Percentiles rank a stretch among this genome's conserved stretches.
These are phyloP conservation scores for Chaenocephalus aceratus DNA, from an alignment of 2,113 vertebrate species.

Conservation along the genomic window DNA sequence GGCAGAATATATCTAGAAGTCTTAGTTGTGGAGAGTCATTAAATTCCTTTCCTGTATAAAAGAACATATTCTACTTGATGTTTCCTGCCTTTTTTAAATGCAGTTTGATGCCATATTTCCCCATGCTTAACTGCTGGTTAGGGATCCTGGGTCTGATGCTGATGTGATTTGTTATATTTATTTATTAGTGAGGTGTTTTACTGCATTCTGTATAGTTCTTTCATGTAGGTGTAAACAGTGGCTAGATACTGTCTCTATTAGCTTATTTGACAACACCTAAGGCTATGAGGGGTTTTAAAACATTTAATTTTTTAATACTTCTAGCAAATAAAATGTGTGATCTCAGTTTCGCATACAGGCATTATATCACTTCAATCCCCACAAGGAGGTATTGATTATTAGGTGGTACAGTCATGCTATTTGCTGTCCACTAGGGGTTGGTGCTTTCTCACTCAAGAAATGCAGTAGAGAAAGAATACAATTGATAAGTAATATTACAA, in stretches of 20 bases:
- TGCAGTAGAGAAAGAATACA: neutral
- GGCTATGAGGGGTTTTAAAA: neutral
- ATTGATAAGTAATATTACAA: neutral
- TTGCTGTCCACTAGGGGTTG: neutral
- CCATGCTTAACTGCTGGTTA: neutral
- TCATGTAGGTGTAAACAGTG: neutral
- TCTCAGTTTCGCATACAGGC: neutral
- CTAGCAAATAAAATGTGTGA: neutral
- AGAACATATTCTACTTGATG: conserved; percentile 13
- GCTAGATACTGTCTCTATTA: neutral
- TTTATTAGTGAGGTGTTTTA: neutral
- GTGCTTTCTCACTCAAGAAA: conserved; percentile 1
- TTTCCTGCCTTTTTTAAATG: neutral
- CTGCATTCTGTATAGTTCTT: neutral
- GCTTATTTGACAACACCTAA: neutral
- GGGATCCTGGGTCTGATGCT: neutral
- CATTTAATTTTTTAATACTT: neutral
- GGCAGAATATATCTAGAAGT: conserved; percentile 18
- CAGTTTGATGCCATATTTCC: neutral
- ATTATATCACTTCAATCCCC: neutral
- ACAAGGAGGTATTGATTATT: neutral
- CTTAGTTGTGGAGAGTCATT: conserved; percentile 3
- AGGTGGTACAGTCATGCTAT: neutral
- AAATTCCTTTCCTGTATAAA: conserved; percentile 1
- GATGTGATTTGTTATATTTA: neutral